These are phyloP conservation scores for Nycticryphes semicollaris DNA, from an alignment of 2,113 vertebrate genomes.

Conservation along the genomic window DNA sequence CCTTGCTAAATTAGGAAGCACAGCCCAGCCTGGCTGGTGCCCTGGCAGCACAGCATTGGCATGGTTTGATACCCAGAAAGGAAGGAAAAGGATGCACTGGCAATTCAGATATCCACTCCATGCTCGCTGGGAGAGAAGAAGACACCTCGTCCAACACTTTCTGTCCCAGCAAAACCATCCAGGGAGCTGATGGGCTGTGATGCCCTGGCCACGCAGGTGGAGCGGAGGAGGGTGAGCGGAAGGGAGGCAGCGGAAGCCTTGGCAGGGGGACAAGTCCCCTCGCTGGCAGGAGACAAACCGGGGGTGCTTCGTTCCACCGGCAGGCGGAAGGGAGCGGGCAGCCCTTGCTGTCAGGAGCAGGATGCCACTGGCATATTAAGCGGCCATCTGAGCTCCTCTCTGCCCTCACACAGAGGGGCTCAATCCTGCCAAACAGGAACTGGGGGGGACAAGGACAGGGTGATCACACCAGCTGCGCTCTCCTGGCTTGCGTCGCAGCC, in stretches of 20 bases:
- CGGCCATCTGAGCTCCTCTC: background rate
- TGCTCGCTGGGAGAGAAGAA: background rate
- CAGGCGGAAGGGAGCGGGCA: background rate
- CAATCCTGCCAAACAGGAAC: slow-evolving; percentile 43
- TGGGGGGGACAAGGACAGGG: background rate
- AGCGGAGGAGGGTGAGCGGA: background rate
- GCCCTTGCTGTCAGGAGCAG: background rate
- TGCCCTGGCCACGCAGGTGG: background rate
- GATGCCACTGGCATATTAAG: background rate
- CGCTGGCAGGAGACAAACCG: background rate
- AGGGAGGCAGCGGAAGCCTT: background rate
- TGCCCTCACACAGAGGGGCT: background rate
- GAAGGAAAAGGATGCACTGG: background rate
- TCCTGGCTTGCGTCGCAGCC: background rate
- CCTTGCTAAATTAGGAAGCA: background rate
- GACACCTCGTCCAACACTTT: background rate
- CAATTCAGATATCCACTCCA: background rate
- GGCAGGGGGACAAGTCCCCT: background rate
- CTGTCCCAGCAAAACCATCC: background rate
- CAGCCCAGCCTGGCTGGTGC: background rate
- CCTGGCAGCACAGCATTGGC: background rate
- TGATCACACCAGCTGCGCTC: background rate
- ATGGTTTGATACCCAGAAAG: background rate
- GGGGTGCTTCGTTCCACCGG: background rate
- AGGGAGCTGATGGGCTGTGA: background rate